phyloP scores from a whole-genome alignment of 2,113 vertebrate genomes.

The Mastomys natalensis region DNA sequence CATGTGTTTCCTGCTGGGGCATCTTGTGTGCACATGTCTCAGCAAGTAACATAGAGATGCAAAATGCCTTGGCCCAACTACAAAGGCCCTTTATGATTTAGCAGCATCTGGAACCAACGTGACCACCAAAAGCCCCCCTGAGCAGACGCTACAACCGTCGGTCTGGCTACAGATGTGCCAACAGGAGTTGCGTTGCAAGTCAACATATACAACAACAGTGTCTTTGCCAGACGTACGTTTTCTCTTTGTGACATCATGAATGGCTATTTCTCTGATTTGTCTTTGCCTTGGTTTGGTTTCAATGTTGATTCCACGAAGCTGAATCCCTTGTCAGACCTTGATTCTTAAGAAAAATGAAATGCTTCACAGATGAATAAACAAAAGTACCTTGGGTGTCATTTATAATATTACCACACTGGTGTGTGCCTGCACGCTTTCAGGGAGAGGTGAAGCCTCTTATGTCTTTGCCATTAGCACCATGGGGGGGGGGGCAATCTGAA shows the following conservation, averaged over 20 bases:
- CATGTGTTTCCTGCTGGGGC: rapidly evolving
- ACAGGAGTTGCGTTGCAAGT: no score
- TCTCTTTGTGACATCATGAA: background rate
- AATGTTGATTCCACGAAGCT: background rate
- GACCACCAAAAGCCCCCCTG: rapidly evolving
- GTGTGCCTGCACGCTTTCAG: no score
- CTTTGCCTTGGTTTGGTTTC: background rate
- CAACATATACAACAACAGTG: no score
- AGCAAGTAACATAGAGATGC: background rate
- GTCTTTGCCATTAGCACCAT: rapidly evolving
- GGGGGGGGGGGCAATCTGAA: no score
- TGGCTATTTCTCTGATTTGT: background rate
- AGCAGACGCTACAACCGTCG: background rate
- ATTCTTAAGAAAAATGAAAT: background rate
- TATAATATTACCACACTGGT: background rate
- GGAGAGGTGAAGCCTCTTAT: rapidly evolving
- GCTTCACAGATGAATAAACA: background rate
- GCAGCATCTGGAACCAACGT: background rate
- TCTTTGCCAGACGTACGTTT: background rate
- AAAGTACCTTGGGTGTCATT: background rate
- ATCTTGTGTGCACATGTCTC: rapidly evolving
- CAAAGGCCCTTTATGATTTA: background rate
- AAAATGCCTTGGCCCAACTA: background rate
- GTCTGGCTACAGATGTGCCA: background rate
- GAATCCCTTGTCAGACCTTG: background rate